Conservation (phyloP, 2,797 vertebrate species). For the Falco biarmicus region DNA sequence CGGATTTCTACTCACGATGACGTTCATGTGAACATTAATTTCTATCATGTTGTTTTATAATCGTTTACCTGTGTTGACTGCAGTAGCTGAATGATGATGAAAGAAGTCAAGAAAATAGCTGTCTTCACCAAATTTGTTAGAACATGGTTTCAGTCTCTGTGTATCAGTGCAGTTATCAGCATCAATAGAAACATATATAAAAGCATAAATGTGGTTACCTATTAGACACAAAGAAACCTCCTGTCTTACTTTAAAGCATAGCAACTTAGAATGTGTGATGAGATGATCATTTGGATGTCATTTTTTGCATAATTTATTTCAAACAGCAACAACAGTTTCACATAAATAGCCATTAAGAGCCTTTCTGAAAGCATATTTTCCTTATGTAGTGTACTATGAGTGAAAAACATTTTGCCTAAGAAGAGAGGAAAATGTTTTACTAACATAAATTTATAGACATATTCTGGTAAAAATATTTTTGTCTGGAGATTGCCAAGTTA, state of each 20-base stretch:
- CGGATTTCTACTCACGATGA: neutral
- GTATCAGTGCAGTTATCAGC: neutral
- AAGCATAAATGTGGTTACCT: neutral
- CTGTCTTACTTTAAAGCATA: neutral
- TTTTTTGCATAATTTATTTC: neutral
- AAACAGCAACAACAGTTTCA: neutral
- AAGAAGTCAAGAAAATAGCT: neutral
- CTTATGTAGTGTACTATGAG: neutral
- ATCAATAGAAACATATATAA: neutral
- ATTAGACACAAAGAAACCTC: neutral
- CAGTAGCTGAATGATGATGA: neutral
- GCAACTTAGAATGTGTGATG: neutral
- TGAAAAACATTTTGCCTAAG: neutral
- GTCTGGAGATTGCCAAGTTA: neutral
- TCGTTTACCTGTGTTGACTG: neutral
- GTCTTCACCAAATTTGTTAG: neutral
- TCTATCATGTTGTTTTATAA: neutral
- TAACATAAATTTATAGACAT: neutral
- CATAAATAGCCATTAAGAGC: neutral
- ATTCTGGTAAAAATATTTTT: neutral
- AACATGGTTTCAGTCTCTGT: neutral
- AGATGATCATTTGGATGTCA: neutral
- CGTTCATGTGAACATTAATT: neutral
- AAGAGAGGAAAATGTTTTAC: neutral
- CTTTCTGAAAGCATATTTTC: neutral